Evolutionary conservation across 2,113 vertebrate genomes (phyloP).

Genomic region (Muntiacus reevesi): DNA sequence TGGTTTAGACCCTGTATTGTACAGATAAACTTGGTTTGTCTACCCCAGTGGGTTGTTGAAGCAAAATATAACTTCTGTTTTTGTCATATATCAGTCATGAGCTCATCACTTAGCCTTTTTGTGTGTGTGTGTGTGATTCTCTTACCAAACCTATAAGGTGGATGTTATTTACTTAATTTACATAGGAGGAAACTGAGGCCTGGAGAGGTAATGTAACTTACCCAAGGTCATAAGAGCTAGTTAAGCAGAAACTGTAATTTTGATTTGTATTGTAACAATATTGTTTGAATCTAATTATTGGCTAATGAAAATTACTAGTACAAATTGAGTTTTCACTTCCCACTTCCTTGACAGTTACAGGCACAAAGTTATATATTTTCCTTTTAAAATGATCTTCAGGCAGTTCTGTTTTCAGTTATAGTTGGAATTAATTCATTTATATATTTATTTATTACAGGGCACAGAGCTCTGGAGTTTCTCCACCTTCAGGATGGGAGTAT

Average conservation of each 20-base stretch:
- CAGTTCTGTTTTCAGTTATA: neutral
- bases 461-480: constrained; percentile 84
- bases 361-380: neutral
- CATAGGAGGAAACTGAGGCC: neutral
- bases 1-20: neutral
- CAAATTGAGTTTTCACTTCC: neutral
- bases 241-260: neutral
- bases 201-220: neutral
- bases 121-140: neutral
- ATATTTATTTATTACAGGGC: constrained; percentile 76
- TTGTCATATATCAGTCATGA: neutral
- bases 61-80: neutral
- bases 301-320: neutral
- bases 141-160: neutral
- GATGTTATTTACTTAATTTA: neutral
- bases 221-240: neutral
- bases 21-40: neutral
- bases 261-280: neutral
- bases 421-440: neutral
- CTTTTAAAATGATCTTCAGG: neutral
- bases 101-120: neutral
- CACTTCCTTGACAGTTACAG: neutral
- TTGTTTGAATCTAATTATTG: neutral
- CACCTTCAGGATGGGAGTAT: constrained; percentile 65
- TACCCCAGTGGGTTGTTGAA: neutral